A percentile compares a stretch with the other conserved stretches of the same genome.
Conservation (phyloP, 2,113 vertebrate genomes). For the Dicentrarchus labrax region DNA sequence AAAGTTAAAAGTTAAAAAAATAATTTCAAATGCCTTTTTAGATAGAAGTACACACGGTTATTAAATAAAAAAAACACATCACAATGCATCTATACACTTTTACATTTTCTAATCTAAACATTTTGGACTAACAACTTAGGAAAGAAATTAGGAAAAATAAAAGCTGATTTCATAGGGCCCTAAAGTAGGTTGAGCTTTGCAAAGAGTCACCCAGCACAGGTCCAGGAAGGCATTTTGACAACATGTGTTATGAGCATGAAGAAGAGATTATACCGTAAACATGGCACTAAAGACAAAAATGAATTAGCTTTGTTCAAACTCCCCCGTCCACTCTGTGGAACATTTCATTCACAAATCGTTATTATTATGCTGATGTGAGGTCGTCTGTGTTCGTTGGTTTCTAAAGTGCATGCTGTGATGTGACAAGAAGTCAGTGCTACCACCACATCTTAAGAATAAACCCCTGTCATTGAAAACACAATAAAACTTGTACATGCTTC, state of each 20-base stretch:
- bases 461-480: neutral
- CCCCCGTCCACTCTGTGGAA: neutral
- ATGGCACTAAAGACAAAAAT: conserved; percentile 8
- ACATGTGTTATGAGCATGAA: neutral
- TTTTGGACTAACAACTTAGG: conserved; percentile 16
- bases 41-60: neutral
- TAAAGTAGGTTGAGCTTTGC: conserved; percentile 9
- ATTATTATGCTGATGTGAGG: too few species aligned
- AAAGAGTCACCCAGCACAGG: conserved; percentile 28
- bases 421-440: neutral
- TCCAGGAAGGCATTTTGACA: conserved; percentile 36
- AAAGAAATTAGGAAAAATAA: neutral
- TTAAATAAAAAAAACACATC: neutral
- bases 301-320: neutral
- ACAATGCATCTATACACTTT: neutral
- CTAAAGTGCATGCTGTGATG: neutral
- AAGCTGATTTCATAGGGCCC: conserved; percentile 25
- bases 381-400: neutral
- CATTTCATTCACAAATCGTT: neutral
- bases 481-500: neutral
- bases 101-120: conserved; percentile 8
- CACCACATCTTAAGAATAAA: conserved; percentile 1
- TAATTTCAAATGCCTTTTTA: fast-evolving
- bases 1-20: neutral
- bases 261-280: conserved; percentile 19